Percentiles rank a stretch among this genome's conserved stretches.
These are phyloP conservation scores for Promerops cafer DNA, from an alignment of 2,113 vertebrate genomes.

Conservation along the genomic window DNA sequence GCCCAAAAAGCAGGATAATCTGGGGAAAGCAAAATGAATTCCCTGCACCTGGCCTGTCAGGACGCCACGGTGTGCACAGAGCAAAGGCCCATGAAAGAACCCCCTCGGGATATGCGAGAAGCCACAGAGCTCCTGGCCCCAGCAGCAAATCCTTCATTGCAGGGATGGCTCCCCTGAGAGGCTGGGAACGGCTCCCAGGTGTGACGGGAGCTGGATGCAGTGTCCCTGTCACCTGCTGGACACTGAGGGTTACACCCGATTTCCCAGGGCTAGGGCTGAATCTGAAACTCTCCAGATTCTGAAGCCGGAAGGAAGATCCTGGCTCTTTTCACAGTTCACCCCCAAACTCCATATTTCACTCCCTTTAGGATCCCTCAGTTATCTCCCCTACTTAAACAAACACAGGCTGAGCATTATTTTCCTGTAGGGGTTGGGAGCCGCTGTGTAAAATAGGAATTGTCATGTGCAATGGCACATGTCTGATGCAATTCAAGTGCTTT, in stretches of 20 bases:
- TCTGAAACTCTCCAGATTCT: neutral
- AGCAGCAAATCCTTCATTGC: neutral
- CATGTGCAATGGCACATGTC: conserved; percentile 29
- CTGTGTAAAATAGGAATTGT: conserved; percentile 15
- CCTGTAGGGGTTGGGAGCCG: neutral
- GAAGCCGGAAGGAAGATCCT: neutral
- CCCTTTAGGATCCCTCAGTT: neutral
- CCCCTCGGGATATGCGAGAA: neutral
- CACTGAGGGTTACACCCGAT: fast-evolving
- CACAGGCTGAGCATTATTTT: neutral
- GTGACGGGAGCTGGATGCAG: neutral
- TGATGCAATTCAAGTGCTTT: conserved; percentile 25
- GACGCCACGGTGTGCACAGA: neutral
- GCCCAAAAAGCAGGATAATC: neutral
- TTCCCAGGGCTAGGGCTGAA: neutral
- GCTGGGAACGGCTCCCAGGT: neutral
- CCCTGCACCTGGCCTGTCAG: neutral
- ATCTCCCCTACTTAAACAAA: neutral
- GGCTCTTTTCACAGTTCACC: neutral
- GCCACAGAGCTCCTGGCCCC: neutral
- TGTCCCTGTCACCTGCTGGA: neutral
- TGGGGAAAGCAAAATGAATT: neutral
- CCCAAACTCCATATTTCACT: neutral
- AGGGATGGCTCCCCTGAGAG: neutral
- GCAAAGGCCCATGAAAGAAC: neutral